Percentiles rank a stretch among this genome's conserved stretches.
Evolutionary conservation across 2,113 vertebrate species (phyloP).

Genomic region (Dicrurus megarhynchus): DNA sequence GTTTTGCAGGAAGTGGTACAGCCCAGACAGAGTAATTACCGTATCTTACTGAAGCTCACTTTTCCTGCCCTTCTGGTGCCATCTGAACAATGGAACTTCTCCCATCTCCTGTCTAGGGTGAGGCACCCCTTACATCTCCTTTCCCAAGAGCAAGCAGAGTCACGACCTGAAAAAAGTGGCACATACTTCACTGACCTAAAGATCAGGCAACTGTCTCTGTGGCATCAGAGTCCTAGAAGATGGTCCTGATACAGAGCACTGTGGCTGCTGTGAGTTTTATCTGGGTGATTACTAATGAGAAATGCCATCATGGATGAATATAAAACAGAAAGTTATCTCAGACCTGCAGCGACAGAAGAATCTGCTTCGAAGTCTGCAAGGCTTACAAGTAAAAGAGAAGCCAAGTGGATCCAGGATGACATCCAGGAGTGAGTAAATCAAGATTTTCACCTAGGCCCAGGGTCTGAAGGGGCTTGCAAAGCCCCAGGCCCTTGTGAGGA

Average conservation of each 20-base stretch:
- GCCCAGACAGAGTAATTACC: background rate
- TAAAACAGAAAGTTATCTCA: background rate
- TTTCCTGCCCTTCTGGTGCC: background rate
- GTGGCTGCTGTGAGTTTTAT: background rate
- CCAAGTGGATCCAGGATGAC: background rate
- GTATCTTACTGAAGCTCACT: background rate
- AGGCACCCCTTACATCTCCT: background rate
- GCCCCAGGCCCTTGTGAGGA: fast-evolving
- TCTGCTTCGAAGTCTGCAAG: background rate
- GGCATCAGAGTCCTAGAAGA: background rate
- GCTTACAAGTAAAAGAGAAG: background rate
- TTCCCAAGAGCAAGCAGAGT: background rate
- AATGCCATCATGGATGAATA: fast-evolving
- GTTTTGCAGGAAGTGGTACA: background rate
- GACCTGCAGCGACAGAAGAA: background rate
- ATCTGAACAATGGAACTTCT: background rate
- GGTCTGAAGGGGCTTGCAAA: background rate
- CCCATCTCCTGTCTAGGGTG: background rate
- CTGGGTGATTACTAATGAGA: background rate
- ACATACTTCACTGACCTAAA: background rate
- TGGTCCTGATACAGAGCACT: background rate
- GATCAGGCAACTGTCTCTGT: background rate
- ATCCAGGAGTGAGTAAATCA: background rate
- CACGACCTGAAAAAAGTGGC: background rate
- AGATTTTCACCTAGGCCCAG: fast-evolving